These are phyloP conservation scores for Polyergus mexicanus DNA, from an alignment of 1,140 invertebrate genomes.

Conservation along the genomic window DNA sequence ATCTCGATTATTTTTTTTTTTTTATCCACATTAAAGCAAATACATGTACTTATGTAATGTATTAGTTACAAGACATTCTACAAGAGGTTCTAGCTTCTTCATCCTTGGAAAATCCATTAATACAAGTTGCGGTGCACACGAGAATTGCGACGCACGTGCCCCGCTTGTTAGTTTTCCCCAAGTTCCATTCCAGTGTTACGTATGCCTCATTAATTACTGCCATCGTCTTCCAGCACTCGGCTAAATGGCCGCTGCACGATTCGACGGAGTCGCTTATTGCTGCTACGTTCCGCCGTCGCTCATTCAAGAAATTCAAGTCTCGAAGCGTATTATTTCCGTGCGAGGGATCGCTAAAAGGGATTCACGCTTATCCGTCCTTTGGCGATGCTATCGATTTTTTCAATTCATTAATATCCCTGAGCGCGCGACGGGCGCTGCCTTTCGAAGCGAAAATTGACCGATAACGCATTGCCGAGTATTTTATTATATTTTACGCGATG, in stretches of 20 bases:
- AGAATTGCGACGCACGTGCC: slow-evolving; percentile 45
- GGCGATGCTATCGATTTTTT: slow-evolving; percentile 43
- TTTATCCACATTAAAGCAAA: neutral
- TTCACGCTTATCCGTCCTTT: slow-evolving; percentile 36
- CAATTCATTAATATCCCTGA: slow-evolving; percentile 50
- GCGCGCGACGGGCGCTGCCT: slow-evolving; percentile 3
- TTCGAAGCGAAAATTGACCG: slow-evolving; percentile 49
- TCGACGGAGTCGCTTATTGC: slow-evolving; percentile 55
- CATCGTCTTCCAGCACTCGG: slow-evolving; percentile 30
- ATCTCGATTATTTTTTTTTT: neutral
- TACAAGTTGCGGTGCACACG: slow-evolving; percentile 7
- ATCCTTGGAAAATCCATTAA: slow-evolving; percentile 27
- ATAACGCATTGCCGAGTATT: slow-evolving; percentile 45
- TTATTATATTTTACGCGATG: slow-evolving; percentile 28
- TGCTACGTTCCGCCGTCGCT: slow-evolving; percentile 11
- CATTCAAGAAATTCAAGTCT: slow-evolving; percentile 57
- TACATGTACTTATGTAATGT: neutral
- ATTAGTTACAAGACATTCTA: slow-evolving; percentile 28
- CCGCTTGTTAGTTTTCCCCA: slow-evolving; percentile 31
- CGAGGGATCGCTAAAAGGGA: slow-evolving; percentile 59
- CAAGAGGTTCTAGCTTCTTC: slow-evolving; percentile 31
- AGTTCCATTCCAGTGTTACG: slow-evolving; percentile 42
- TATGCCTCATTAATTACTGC: slow-evolving; percentile 60
- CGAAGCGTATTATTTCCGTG: slow-evolving; percentile 66
- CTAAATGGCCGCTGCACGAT: slow-evolving; percentile 34